Evolutionary conservation across 2,113 vertebrate genomes (phyloP), one percentile per base, ranked within the genome.

Genomic region (Eulemur rufifrons): DNA sequence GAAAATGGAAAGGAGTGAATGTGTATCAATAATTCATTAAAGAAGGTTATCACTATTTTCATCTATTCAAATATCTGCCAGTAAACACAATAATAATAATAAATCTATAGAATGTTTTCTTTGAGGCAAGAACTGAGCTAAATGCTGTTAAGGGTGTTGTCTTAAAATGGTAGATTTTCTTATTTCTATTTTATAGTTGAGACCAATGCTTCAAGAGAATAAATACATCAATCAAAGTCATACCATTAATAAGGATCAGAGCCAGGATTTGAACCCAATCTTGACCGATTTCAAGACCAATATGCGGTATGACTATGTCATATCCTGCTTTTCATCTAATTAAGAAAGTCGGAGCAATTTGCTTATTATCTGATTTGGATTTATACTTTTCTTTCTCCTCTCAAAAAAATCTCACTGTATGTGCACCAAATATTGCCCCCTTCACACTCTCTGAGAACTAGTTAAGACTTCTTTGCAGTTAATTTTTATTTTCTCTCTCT

Each of bases 401-500:
- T 66, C n/a, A 32, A 34, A 87, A 87, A 20, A 23, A 11, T 2
- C 3, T 25, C 32, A 37, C 3, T 54, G 42, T 54, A 45, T 32
- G 1, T 37, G 50, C 18, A 61, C 3, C 39, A 42, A 6, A n/a
- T 12, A 23, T 23, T 29, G 1, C 25, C 10, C 45, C 27, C 1
- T 11, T 34, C 50, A 25, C 6, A 14, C 32, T 73, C 2, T 56
- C 4, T 34, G 15, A 95, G n/a, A 84, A 61, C 23, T 61, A 66
- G 25, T 61, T 86, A 87, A 93, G 12, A 77, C 42, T 92, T 71
- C 61, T 54, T 78, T 25, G 29, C 29, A 9, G 56, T 84, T 96
- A 47, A 82, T 50, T 92, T 84, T 95, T 84, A 64, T 93, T 94
- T 94, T 80, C 39, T 63, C 81, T 90, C 47, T 45, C 42, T 50